phyloP scores from a whole-genome alignment of 2,888 invertebrate genomes.

The Bibio marci region DNA sequence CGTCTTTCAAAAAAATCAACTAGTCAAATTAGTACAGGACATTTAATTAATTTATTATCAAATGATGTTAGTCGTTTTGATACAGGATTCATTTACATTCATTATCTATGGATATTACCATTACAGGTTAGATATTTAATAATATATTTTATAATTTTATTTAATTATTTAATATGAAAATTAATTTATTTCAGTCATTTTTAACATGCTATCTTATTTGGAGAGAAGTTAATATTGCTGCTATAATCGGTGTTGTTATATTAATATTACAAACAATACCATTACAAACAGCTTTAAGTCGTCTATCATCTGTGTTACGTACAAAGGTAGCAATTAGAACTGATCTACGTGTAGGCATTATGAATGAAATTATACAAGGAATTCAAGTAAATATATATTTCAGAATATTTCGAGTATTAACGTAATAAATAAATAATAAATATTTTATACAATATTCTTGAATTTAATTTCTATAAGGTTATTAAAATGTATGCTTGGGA shows the following conservation, averaged over 20 bases:
- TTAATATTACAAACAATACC: slow-evolving; percentile 54
- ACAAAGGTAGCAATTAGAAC: no score
- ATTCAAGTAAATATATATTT: slow-evolving; percentile 58
- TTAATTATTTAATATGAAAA: no score
- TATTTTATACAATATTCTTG: no score
- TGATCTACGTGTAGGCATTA: slow-evolving; percentile 77
- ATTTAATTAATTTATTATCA: slow-evolving; percentile 76
- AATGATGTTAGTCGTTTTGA: slow-evolving; percentile 81
- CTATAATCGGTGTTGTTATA: slow-evolving; percentile 51
- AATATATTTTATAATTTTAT: not conserved
- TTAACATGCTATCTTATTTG: slow-evolving; percentile 56
- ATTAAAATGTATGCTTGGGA: slow-evolving; percentile 98
- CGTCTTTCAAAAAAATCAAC: slow-evolving; percentile 51
- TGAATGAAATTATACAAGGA: slow-evolving; percentile 88
- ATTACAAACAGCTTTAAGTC: no score
- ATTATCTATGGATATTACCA: slow-evolving; percentile 72
- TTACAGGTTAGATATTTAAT: slow-evolving; percentile 28
- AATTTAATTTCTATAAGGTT: no score
- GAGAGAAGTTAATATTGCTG: slow-evolving; percentile 42
- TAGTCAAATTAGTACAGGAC: slow-evolving; percentile 58
- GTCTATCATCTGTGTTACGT: no score
- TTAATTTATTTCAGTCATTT: slow-evolving; percentile 27
- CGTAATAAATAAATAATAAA: no score
- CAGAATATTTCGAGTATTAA: no score
- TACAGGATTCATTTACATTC: slow-evolving; percentile 50